phyloP scores from a whole-genome alignment of 2,888 invertebrate species.

The Rotaria socialis region DNA sequence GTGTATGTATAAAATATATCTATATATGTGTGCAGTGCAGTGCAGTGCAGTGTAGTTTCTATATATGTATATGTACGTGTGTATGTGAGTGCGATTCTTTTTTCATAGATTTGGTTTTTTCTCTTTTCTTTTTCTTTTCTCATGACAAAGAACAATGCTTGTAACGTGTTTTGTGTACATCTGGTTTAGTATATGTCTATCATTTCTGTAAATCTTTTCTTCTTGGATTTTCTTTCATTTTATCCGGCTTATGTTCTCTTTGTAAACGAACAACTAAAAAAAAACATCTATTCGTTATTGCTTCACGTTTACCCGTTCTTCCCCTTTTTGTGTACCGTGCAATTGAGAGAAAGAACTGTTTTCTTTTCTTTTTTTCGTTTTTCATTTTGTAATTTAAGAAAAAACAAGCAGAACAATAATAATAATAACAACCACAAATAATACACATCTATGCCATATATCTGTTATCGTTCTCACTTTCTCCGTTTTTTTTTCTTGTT shows the following conservation, averaged over 20 bases:
- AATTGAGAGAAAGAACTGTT: background rate
- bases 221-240: background rate
- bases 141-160: conserved; percentile 29
- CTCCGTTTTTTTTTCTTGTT: background rate
- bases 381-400: background rate
- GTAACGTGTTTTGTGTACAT: background rate
- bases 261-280: background rate
- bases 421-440: background rate
- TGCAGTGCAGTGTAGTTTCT: conserved; percentile 12
- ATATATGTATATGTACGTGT: background rate
- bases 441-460: conserved; percentile 29
- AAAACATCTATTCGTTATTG: conserved; percentile 23
- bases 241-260: conserved; percentile 3
- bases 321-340: background rate
- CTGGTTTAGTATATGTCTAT: conserved; percentile 2
- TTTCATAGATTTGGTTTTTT: background rate
- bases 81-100: background rate
- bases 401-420: background rate
- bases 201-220: background rate
- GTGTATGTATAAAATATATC: background rate
- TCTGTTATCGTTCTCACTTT: background rate
- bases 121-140: background rate
- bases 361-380: background rate
- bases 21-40: conserved; percentile 26
- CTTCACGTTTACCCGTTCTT: conserved; percentile 8